Percentiles rank a stretch among this genome's conserved stretches.
Conservation (phyloP, 2,797 vertebrate genomes). For the Chelonia mydas region DNA sequence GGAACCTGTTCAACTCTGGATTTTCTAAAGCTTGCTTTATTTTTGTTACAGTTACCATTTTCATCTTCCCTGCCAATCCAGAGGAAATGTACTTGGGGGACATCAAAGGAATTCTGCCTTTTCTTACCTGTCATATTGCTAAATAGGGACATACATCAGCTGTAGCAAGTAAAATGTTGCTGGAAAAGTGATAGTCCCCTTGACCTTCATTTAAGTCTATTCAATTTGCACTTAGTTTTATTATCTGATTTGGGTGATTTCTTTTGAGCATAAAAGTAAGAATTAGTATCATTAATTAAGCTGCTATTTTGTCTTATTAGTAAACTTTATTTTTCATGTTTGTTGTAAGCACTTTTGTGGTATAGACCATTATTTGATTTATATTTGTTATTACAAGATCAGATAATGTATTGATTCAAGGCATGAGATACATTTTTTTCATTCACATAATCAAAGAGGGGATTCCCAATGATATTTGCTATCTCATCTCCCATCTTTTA, state of each 20-base stretch:
- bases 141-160: background rate
- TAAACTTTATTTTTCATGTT: background rate
- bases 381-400: background rate
- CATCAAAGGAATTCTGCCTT: background rate
- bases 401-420: background rate
- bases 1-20: background rate
- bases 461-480: slow-evolving; percentile 75
- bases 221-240: background rate
- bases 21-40: background rate
- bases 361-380: slow-evolving; percentile 54
- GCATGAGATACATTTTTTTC: slow-evolving; percentile 52
- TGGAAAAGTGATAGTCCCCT: background rate
- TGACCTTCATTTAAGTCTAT: background rate
- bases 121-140: background rate
- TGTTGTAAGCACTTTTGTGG: background rate
- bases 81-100: background rate
- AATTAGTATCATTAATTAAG: fast-evolving
- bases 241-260: background rate
- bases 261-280: background rate
- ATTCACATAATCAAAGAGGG: slow-evolving; percentile 60
- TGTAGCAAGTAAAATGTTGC: background rate
- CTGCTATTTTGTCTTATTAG: fast-evolving
- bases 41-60: fast-evolving
- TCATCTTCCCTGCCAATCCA: background rate
- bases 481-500: slow-evolving; percentile 62